phyloP scores from a whole-genome alignment of 2,113 vertebrate genomes.

The Pampusana beccarii region DNA sequence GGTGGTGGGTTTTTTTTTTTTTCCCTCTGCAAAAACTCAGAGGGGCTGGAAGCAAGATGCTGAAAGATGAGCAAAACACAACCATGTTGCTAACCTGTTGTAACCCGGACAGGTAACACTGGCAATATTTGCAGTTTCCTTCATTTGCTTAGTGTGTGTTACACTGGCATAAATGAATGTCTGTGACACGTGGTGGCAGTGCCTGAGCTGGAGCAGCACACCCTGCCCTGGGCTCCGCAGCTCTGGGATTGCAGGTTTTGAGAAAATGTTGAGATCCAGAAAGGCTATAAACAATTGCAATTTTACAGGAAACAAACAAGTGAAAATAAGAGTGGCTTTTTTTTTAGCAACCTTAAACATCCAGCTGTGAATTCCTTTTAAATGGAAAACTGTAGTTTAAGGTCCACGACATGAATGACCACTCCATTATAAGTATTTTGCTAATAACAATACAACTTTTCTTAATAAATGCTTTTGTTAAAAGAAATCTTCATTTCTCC shows the following conservation, averaged over 20 bases:
- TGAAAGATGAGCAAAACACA: not conserved
- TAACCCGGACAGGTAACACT: not conserved
- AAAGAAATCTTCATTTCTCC: not conserved
- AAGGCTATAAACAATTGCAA: not conserved
- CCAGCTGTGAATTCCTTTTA: not conserved
- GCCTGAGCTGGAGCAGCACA: not conserved
- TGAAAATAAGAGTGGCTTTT: not conserved
- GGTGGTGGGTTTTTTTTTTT: not conserved
- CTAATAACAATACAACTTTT: not conserved
- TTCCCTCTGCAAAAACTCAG: not conserved
- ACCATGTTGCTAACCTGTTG: not conserved
- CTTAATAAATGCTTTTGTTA: not conserved
- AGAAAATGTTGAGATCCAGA: not conserved
- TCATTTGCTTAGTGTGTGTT: not conserved
- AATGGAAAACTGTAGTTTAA: not conserved
- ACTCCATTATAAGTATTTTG: not conserved
- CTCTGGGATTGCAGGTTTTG: not conserved
- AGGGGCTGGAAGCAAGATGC: not conserved
- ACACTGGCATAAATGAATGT: too few relatives aligned
- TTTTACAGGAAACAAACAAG: not conserved
- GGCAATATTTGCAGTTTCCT: not conserved
- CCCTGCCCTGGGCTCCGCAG: not conserved
- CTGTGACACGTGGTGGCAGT: not conserved
- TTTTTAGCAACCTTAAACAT: not conserved
- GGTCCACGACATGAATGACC: not conserved